Conservation (phyloP, 2,888 invertebrate genomes). For the Eubasilissa splendida region DNA sequence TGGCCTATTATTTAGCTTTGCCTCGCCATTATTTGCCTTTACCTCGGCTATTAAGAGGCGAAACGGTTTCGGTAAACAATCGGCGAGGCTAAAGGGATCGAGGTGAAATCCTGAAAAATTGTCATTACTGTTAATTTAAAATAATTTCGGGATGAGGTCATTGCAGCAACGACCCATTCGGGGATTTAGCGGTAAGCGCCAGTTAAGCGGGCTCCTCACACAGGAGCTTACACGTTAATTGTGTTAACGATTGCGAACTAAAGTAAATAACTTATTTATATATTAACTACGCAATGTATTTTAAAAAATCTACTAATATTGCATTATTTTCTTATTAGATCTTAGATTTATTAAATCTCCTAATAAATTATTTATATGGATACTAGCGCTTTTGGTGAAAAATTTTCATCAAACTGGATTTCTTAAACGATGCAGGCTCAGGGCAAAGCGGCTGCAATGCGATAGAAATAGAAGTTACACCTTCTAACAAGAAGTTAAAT, state of each 20-base stretch:
- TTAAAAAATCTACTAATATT: no score
- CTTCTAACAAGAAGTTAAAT: constrained; percentile 6
- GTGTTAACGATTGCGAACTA: constrained; percentile 15
- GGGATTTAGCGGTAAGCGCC: constrained; percentile 28
- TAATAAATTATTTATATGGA: neutral
- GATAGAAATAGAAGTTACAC: constrained; percentile 3
- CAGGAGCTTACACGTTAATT: constrained; percentile 12
- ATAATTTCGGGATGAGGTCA: constrained; percentile 56
- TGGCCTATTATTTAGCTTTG: constrained; percentile 50
- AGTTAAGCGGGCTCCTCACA: neutral
- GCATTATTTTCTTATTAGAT: neutral
- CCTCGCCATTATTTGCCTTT: constrained; percentile 54
- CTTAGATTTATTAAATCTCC: neutral
- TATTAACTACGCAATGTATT: no score
- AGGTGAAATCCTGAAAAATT: constrained; percentile 55
- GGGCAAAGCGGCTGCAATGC: neutral
- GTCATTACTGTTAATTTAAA: constrained; percentile 58
- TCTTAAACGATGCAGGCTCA: neutral
- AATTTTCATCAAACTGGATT: neutral
- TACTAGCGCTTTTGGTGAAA: neutral
- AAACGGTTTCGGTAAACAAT: constrained; percentile 57
- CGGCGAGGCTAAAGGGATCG: constrained; percentile 52
- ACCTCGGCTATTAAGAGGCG: constrained; percentile 50
- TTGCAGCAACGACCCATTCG: constrained; percentile 42
- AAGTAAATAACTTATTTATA: neutral